Evolutionary conservation across 2,113 vertebrate species (phyloP).

Genomic region (Malurus melanocephalus): DNA sequence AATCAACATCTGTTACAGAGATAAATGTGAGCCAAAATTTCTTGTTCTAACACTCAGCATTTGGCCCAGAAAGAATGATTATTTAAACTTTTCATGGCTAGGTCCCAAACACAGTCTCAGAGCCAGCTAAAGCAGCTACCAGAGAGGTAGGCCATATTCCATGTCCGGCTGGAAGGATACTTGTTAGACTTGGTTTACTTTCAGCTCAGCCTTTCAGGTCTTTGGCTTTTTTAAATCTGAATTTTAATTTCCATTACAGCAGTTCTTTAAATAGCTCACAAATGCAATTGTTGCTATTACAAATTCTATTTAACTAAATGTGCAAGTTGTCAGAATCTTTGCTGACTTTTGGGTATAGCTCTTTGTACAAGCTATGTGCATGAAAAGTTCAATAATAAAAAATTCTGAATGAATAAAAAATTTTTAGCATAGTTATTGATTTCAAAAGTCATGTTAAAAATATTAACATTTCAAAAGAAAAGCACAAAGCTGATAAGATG

Average conservation of each 20-base stretch:
- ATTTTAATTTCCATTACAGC: not conserved
- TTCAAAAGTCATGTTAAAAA: not conserved
- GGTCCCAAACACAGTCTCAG: not conserved
- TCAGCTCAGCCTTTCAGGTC: not conserved
- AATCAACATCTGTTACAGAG: conserved; percentile 36
- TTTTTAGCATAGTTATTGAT: not conserved
- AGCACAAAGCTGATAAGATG: not conserved
- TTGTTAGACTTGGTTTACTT: not conserved
- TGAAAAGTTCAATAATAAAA: conserved; percentile 4
- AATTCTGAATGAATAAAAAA: not conserved
- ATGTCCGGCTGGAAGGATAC: not conserved
- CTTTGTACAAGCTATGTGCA: not conserved
- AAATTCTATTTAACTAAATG: not conserved
- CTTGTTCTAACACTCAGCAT: not conserved
- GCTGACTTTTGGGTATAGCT: not conserved
- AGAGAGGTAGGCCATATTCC: not conserved
- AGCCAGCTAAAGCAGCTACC: not conserved
- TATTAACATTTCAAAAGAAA: conserved; percentile 17
- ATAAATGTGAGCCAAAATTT: conserved; percentile 39
- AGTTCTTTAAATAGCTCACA: not conserved
- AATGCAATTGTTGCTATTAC: not conserved
- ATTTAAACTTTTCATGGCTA: conserved; percentile 37
- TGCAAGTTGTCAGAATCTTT: not conserved
- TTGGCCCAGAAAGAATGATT: conserved; percentile 39
- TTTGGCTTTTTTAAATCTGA: not conserved